These are phyloP conservation scores for Corapipo altera DNA, from an alignment of 2,113 vertebrate species.

Conservation along the genomic window DNA sequence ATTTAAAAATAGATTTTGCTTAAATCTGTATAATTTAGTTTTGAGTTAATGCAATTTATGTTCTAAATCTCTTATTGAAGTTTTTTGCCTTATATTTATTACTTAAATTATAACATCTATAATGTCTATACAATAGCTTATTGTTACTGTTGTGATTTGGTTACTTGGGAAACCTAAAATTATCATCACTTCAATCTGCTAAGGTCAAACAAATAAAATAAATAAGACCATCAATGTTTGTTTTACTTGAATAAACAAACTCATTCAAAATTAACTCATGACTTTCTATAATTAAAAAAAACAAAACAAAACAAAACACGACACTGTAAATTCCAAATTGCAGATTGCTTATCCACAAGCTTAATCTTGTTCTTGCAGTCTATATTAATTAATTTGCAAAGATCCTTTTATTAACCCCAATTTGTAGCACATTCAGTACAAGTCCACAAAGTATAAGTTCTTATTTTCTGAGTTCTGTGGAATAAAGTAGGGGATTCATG, in stretches of 20 bases:
- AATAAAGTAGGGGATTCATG: not conserved
- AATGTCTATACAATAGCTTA: not conserved
- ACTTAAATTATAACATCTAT: not conserved
- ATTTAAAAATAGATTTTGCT: not conserved
- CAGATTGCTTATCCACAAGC: not conserved
- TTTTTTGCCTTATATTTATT: not conserved
- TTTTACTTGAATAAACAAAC: not conserved
- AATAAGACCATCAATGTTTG: not conserved
- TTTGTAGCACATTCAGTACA: not conserved
- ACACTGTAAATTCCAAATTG: not conserved
- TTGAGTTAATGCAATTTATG: not conserved
- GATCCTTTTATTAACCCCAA: not conserved
- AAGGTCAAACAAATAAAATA: not conserved
- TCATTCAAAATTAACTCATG: not conserved
- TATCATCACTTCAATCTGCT: not conserved
- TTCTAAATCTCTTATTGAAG: not conserved
- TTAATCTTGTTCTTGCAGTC: not conserved
- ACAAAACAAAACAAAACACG: not conserved
- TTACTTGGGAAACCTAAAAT: not conserved
- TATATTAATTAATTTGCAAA: not conserved
- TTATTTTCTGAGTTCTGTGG: not conserved
- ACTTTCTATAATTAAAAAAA: not conserved
- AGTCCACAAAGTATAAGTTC: not conserved
- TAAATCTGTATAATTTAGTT: not conserved
- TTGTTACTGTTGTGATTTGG: not conserved